Evolutionary conservation across 1,140 invertebrate genomes (phyloP).

Genomic region (Limonius californicus): DNA sequence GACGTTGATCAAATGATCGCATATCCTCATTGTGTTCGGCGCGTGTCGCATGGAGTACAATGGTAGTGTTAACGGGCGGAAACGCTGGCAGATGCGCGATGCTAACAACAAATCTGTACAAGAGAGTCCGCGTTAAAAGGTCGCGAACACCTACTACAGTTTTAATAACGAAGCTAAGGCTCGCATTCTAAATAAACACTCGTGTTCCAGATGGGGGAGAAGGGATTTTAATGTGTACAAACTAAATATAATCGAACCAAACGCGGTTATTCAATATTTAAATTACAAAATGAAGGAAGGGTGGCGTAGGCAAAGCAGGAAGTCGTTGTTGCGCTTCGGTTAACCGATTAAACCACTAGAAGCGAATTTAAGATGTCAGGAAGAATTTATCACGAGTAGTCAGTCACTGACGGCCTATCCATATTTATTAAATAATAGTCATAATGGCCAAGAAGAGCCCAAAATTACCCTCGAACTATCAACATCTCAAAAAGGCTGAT

Average conservation of each 20-base stretch:
- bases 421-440: too few relatives aligned
- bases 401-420: too few relatives aligned
- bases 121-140: not conserved
- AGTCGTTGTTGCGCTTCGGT: constrained; percentile 11
- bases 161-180: not conserved
- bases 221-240: constrained; percentile 13
- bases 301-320: constrained; percentile 8
- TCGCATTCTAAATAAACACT: constrained; percentile 1
- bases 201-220: constrained; percentile 1
- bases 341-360: constrained; percentile 15
- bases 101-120: constrained; percentile 4
- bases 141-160: constrained; percentile 6
- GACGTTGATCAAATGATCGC: constrained; percentile 7
- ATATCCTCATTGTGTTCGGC: constrained; percentile 11
- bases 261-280: constrained; percentile 13
- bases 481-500: too few relatives aligned
- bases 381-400: not conserved
- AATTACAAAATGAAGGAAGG: constrained; percentile 12
- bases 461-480: too few relatives aligned
- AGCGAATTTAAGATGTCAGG: constrained; percentile 5
- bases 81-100: constrained; percentile 8
- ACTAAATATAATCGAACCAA: constrained; percentile 13
- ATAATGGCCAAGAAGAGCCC: too few relatives aligned
- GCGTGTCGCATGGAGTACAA: not conserved
- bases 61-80: constrained; percentile 5